A percentile compares a stretch with the other conserved stretches of the same genome.
phyloP scores from a whole-genome alignment of 1,140 invertebrate species.

The Trypoxylus dichotomus region DNA sequence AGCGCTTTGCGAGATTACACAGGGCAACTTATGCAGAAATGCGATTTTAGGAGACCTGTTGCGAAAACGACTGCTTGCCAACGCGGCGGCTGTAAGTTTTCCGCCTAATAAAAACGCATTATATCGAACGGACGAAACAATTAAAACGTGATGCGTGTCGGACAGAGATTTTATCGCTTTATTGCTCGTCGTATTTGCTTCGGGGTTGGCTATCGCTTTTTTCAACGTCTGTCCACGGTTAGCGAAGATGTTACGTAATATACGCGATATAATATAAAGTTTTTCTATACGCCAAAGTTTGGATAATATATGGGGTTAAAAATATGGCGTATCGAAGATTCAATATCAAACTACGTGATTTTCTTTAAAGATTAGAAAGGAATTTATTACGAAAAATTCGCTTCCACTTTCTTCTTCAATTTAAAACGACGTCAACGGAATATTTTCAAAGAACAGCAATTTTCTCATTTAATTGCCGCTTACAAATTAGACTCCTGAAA shows the following conservation, averaged over 20 bases:
- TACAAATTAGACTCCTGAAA: too few species aligned
- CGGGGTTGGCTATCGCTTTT: not conserved
- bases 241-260: not conserved
- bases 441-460: too few species aligned
- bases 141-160: not conserved
- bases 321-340: not conserved
- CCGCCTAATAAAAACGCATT: not conserved
- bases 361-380: not conserved
- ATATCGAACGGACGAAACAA: not conserved
- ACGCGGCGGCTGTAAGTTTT: not conserved
- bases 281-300: not conserved
- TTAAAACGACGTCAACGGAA: too few species aligned
- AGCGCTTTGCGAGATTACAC: not conserved
- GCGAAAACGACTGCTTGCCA: conserved; percentile 15
- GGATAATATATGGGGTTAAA: not conserved
- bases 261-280: not conserved
- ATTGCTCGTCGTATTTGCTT: not conserved
- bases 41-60: conserved; percentile 30
- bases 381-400: not conserved
- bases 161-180: not conserved
- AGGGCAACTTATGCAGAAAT: not conserved
- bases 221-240: not conserved
- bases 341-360: not conserved
- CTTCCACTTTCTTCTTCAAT: too few species aligned
- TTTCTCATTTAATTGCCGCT: too few species aligned